phyloP scores from a whole-genome alignment of 2,888 invertebrate genomes.

The Eulithis prunata region DNA sequence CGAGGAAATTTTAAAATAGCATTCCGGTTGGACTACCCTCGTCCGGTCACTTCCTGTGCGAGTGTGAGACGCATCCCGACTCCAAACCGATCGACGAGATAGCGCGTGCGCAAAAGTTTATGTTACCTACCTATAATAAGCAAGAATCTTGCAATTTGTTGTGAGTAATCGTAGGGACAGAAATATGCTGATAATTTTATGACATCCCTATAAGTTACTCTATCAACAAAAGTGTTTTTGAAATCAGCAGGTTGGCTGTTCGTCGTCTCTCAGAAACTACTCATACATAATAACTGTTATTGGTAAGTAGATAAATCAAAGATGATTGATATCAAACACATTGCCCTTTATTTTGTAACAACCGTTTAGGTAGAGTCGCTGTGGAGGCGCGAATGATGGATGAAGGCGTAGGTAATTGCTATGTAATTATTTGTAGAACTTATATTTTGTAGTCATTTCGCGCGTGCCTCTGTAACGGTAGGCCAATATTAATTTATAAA shows the following conservation, averaged over 20 bases:
- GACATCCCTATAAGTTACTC: constrained; percentile 2
- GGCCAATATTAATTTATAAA: not conserved
- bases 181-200: constrained; percentile 35
- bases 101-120: constrained; percentile 56
- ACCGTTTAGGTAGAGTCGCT: constrained; percentile 16
- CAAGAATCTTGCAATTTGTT: constrained; percentile 53
- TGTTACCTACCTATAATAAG: constrained; percentile 50
- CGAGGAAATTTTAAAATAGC: constrained; percentile 60
- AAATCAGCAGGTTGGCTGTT: not conserved
- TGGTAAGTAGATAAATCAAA: no score
- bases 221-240: constrained; percentile 7
- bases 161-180: constrained; percentile 45
- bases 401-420: constrained; percentile 24
- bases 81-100: constrained; percentile 52
- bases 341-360: constrained; percentile 17
- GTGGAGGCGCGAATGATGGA: constrained; percentile 24
- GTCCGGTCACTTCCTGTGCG: constrained; percentile 61
- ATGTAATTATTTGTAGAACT: constrained; percentile 31
- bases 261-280: not conserved
- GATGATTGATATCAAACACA: not conserved
- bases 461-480: constrained; percentile 24
- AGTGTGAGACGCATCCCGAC: constrained; percentile 47
- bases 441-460: constrained; percentile 24
- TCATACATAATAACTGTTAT: not conserved
- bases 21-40: constrained; percentile 60